Percentiles rank a stretch among this genome's conserved stretches.
These are phyloP conservation scores for Eupithecia pulchellata DNA, from an alignment of 2,888 invertebrate genomes.

Conservation along the genomic window DNA sequence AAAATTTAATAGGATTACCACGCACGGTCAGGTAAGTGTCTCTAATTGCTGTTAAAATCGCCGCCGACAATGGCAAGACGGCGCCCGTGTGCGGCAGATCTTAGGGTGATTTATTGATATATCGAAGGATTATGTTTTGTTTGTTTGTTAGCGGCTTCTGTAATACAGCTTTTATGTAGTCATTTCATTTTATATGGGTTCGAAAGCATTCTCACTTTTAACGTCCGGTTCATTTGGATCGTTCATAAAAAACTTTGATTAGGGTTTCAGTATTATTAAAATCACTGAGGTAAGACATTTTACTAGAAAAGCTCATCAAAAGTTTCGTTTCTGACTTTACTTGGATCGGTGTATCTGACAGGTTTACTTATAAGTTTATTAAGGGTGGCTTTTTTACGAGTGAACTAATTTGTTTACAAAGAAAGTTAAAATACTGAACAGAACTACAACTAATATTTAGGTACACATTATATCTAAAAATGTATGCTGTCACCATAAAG, in stretches of 20 bases:
- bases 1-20: constrained; percentile 75
- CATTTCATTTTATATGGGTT: constrained; percentile 10
- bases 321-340: neutral
- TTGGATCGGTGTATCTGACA: neutral
- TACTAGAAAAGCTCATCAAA: neutral
- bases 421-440: too few species aligned
- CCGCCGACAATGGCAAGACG: constrained; percentile 74
- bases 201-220: constrained; percentile 7
- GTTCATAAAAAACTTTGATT: neutral
- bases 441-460: too few species aligned
- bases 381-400: too few species aligned
- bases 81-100: constrained; percentile 73
- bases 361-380: neutral
- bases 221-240: constrained; percentile 4
- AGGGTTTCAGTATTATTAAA: neutral
- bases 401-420: too few species aligned
- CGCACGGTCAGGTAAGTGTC: constrained; percentile 81
- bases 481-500: too few species aligned
- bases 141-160: constrained; percentile 75
- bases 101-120: constrained; percentile 83
- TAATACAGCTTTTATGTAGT: constrained; percentile 37
- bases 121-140: constrained; percentile 73
- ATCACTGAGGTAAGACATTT: neutral
- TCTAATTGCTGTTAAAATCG: constrained; percentile 84
- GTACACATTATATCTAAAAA: too few species aligned